These are phyloP conservation scores for Cantharis lateralis DNA, from an alignment of 2,888 invertebrate species.

Conservation along the genomic window DNA sequence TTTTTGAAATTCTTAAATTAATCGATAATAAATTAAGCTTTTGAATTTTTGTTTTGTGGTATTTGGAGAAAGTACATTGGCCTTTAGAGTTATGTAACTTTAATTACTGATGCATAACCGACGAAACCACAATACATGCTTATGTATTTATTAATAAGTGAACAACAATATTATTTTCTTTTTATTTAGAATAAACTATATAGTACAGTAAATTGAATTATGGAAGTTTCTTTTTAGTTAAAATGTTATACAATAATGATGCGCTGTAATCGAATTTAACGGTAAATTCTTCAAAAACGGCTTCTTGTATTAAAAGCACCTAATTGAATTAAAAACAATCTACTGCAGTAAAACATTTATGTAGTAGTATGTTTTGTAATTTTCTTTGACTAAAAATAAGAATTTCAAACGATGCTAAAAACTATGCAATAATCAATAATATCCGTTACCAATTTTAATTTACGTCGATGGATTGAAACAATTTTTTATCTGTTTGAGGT, in stretches of 20 bases:
- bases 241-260: not conserved
- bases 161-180: not conserved
- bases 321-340: not conserved
- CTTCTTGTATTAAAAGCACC: not conserved
- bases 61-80: not conserved
- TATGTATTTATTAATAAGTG: not conserved
- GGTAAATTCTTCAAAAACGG: not conserved
- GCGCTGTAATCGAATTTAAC: not conserved
- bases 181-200: not conserved
- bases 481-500: not conserved
- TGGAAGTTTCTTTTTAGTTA: not conserved
- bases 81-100: constrained; percentile 3
- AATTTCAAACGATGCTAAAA: not conserved
- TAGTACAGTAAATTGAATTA: not conserved
- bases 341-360: not conserved
- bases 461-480: not conserved
- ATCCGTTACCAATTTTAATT: not conserved
- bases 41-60: not conserved
- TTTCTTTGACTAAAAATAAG: not conserved
- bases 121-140: constrained; percentile 5
- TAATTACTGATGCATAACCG: constrained; percentile 18
- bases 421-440: not conserved
- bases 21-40: not conserved
- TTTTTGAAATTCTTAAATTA: not conserved
- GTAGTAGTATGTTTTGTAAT: not conserved